Conservation (phyloP, 2,113 vertebrate genomes). For the Pachyramphus minor region DNA sequence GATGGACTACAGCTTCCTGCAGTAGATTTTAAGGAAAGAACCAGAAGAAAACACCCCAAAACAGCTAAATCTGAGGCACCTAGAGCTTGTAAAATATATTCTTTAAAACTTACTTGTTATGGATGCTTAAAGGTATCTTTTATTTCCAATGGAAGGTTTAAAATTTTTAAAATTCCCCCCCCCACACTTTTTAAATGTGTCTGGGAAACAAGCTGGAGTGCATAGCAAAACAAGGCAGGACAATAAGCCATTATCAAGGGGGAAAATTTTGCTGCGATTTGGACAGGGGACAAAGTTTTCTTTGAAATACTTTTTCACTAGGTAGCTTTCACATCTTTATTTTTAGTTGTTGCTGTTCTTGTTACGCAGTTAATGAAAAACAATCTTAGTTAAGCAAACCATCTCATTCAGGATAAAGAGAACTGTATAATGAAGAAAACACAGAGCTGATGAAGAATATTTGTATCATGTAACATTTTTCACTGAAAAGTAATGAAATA, state of each 20-base stretch:
- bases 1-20: not conserved
- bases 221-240: not conserved
- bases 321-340: not conserved
- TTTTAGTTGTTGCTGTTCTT: not conserved
- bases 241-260: not conserved
- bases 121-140: not conserved
- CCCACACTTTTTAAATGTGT: not conserved
- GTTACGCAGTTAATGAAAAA: not conserved
- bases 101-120: not conserved
- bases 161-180: not conserved
- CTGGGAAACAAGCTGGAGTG: not conserved
- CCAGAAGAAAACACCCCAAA: not conserved
- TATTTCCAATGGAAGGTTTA: not conserved
- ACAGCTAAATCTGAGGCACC: not conserved
- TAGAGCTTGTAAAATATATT: not conserved
- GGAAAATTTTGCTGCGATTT: not conserved
- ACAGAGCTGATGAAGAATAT: not conserved
- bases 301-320: not conserved
- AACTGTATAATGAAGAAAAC: not conserved
- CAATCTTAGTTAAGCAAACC: not conserved
- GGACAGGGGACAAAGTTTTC: not conserved
- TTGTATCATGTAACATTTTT: not conserved
- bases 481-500: not conserved
- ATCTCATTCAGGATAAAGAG: not conserved
- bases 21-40: not conserved